Evolutionary conservation across 1,140 invertebrate species (phyloP).

Genomic region (Bombus sylvicola): DNA sequence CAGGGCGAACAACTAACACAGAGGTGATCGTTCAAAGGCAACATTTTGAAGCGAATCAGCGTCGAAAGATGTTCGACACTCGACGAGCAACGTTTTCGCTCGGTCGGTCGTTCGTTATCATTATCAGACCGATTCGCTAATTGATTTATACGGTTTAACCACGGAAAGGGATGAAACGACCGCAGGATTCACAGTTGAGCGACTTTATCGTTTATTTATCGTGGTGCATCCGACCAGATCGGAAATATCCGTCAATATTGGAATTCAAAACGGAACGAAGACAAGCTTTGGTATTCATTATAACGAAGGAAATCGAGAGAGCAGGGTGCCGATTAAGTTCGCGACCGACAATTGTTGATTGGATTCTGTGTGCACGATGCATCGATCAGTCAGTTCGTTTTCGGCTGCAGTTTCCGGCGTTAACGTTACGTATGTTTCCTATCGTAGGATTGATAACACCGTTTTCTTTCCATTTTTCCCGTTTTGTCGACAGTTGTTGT

Average conservation of each 20-base stretch:
- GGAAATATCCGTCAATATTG: conserved; percentile 38
- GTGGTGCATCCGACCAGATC: conserved; percentile 25
- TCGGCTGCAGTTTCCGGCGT: background rate
- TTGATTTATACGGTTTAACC: conserved; percentile 77
- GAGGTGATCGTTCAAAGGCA: too few relatives aligned
- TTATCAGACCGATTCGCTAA: conserved; percentile 73
- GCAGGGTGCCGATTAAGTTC: background rate
- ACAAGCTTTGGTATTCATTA: conserved; percentile 34
- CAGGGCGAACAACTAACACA: too few relatives aligned
- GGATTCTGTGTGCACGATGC: background rate
- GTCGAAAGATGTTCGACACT: background rate
- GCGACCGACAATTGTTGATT: background rate
- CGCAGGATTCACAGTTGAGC: conserved; percentile 60
- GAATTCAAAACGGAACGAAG: conserved; percentile 34
- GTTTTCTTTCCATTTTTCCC: background rate
- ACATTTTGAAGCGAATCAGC: background rate
- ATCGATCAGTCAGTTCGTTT: background rate
- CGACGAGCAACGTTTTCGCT: conserved; percentile 9
- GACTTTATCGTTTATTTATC: conserved; percentile 74
- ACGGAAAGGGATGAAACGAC: conserved; percentile 63
- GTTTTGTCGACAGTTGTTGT: background rate
- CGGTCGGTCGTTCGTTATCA: conserved; percentile 64
- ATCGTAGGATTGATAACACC: background rate
- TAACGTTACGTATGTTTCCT: background rate
- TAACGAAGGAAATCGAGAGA: background rate